These are phyloP conservation scores for Gavia stellata DNA, from an alignment of 2,113 vertebrate species.

Conservation along the genomic window DNA sequence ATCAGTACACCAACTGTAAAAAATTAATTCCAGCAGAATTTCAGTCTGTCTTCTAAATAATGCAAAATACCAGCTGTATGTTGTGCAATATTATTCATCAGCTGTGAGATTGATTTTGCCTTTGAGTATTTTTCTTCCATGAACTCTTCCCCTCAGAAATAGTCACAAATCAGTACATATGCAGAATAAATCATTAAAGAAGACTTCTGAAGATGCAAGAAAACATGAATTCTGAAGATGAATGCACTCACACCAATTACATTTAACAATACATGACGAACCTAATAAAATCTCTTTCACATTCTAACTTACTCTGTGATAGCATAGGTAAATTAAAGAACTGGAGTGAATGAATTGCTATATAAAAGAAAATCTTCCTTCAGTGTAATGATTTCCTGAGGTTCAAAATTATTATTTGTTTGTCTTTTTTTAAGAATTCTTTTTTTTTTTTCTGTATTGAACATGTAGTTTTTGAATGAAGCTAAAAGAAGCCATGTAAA, in stretches of 20 bases:
- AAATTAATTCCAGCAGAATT: not conserved
- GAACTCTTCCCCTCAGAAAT: not conserved
- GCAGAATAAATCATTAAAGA: not conserved
- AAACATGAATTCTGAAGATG: not conserved
- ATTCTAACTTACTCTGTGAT: not conserved
- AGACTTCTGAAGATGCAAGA: not conserved
- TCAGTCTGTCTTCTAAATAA: not conserved
- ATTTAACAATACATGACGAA: not conserved
- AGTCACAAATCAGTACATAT: not conserved
- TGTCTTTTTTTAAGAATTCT: not conserved
- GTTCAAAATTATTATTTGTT: not conserved
- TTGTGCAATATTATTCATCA: not conserved
- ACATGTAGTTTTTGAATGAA: not conserved
- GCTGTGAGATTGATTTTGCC: not conserved
- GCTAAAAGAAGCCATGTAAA: not conserved
- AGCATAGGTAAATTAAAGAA: not conserved
- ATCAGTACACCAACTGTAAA: not conserved
- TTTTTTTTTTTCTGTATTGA: not conserved
- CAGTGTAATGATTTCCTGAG: not conserved
- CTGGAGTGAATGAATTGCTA: not conserved
- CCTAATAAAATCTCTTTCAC: not conserved
- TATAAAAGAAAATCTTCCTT: not conserved
- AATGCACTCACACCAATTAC: not conserved
- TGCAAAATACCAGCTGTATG: constrained; percentile 23
- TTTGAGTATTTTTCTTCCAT: constrained; percentile 14